phyloP scores from a whole-genome alignment of 2,888 invertebrate genomes.

The Synanthedon tipuliformis region DNA sequence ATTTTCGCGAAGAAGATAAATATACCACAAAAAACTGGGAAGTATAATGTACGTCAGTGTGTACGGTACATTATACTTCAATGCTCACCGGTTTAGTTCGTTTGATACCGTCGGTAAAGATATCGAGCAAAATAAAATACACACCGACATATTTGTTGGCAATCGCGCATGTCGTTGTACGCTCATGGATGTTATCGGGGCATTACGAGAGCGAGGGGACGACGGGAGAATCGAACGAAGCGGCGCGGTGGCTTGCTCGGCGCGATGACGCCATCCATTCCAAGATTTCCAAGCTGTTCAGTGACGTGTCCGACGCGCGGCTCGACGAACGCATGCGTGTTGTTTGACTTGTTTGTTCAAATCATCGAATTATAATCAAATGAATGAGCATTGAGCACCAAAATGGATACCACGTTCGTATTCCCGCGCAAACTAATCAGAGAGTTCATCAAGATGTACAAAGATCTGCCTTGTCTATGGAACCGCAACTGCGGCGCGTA shows the following conservation, averaged over 20 bases:
- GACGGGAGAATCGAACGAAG: conserved; percentile 1
- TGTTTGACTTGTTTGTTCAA: too few relatives aligned
- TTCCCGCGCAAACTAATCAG: conserved; percentile 46
- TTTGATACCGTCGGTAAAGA: not conserved
- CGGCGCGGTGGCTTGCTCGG: conserved; percentile 4
- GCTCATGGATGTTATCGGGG: conserved; percentile 2
- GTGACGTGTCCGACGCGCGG: conserved; percentile 51
- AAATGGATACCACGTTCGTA: conserved; percentile 19
- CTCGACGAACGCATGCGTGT: conserved; percentile 25
- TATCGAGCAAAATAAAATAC: not conserved
- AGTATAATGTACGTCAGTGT: too few relatives aligned
- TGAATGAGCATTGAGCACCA: not conserved
- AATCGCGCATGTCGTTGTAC: not conserved
- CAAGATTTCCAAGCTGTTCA: conserved; percentile 13
- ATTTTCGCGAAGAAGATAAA: too few relatives aligned
- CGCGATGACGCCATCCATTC: not conserved
- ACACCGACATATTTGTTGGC: not conserved
- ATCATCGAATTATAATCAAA: too few relatives aligned
- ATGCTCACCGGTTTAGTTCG: too few relatives aligned
- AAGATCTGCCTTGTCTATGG: conserved; percentile 45
- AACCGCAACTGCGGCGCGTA: conserved; percentile 32
- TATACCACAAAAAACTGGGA: too few relatives aligned
- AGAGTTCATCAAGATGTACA: conserved; percentile 41
- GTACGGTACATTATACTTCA: too few relatives aligned
- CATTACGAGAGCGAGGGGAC: not conserved